Percentiles rank a stretch among this genome's conserved stretches.
Evolutionary conservation across 1,140 invertebrate species (phyloP).

Genomic region (Calycopis cecrops): DNA sequence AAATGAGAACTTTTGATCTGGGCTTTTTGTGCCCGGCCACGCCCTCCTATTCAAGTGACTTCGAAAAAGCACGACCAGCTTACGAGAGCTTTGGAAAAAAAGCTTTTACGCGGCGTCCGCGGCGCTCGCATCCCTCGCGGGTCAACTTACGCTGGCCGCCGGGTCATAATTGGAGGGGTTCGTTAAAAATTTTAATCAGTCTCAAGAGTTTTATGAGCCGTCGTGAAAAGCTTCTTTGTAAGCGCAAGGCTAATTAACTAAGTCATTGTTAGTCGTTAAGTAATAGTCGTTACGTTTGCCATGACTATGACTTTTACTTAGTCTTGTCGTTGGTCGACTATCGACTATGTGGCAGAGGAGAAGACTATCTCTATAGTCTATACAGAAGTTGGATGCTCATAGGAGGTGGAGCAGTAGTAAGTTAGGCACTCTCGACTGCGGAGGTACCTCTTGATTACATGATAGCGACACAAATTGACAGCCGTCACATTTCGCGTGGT

Average conservation of each 20-base stretch:
- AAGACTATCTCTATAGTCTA: too few species aligned
- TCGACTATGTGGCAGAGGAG: too few species aligned
- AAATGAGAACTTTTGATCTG: constrained; percentile 17
- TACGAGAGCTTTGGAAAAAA: constrained; percentile 5
- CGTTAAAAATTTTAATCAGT: constrained; percentile 38
- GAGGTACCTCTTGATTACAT: too few species aligned
- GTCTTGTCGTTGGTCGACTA: too few species aligned
- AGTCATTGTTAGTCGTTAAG: not conserved
- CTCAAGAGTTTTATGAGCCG: constrained; percentile 34
- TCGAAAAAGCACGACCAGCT: constrained; percentile 15
- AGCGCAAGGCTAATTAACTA: constrained; percentile 15
- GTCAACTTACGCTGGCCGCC: constrained; percentile 24
- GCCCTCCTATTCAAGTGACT: constrained; percentile 19
- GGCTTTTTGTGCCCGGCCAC: constrained; percentile 15
- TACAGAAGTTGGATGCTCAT: too few species aligned
- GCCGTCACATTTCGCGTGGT: too few species aligned
- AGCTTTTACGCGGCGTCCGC: constrained; percentile 8
- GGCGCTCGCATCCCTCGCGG: constrained; percentile 16
- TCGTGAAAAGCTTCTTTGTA: constrained; percentile 32
- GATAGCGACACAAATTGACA: too few species aligned
- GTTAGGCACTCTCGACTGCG: too few species aligned
- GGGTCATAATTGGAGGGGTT: constrained; percentile 31
- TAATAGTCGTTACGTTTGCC: too few species aligned
- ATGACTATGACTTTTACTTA: too few species aligned
- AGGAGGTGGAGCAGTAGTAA: too few species aligned